phyloP scores from a whole-genome alignment of 2,113 vertebrate genomes.

The Cryptotis parvus region DNA sequence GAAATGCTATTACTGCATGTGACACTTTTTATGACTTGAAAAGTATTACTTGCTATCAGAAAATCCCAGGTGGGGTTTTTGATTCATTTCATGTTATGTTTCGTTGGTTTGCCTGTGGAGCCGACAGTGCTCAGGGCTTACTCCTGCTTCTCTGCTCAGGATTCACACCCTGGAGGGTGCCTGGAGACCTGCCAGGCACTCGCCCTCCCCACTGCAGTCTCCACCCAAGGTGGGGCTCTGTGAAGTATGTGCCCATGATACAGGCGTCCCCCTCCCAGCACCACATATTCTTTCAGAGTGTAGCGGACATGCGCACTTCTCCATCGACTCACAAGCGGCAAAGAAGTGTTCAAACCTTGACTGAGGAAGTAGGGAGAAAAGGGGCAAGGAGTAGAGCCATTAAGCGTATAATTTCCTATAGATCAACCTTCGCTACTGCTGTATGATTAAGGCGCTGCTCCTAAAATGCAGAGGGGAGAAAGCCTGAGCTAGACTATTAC shows the following conservation, averaged over 20 bases:
- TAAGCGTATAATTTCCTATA: background rate
- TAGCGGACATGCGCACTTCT: background rate
- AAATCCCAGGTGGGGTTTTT: background rate
- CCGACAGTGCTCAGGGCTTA: too few relatives aligned
- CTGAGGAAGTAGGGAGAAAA: slow-evolving; percentile 5
- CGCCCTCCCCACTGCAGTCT: too few relatives aligned
- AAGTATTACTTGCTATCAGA: background rate
- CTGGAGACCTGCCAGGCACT: too few relatives aligned
- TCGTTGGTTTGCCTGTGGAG: background rate
- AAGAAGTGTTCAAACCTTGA: slow-evolving; percentile 1
- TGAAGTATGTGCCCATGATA: background rate
- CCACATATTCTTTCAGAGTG: background rate
- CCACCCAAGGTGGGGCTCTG: background rate
- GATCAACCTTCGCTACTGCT: background rate
- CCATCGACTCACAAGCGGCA: background rate
- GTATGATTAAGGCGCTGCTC: background rate
- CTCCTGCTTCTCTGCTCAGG: too few relatives aligned
- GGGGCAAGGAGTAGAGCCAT: background rate
- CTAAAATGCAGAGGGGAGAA: slow-evolving; percentile 15
- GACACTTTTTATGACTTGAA: background rate
- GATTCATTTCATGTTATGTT: too few relatives aligned
- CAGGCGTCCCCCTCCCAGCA: background rate
- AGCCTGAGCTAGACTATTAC: background rate
- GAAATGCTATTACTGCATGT: background rate
- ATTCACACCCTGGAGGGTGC: too few relatives aligned